Base-by-base conservation (phyloP, 2,888 invertebrate species). In the Galeopsomyia nigrocyanea region DNA sequence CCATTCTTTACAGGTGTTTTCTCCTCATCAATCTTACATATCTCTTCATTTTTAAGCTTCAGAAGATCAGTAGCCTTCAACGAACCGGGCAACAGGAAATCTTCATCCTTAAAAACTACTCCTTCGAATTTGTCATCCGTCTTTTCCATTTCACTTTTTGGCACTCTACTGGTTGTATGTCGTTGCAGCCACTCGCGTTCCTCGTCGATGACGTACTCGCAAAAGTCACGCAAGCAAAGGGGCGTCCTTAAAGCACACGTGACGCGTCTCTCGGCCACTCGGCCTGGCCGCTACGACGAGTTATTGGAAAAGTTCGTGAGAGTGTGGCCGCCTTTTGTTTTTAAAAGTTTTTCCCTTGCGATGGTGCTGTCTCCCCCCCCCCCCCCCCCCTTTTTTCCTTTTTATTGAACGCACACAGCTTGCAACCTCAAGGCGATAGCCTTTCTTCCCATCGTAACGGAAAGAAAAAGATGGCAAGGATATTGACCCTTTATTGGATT, bases 141-240 rank as follows among this genome's bases (percentile, higher is more conserved):
- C 39, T 5, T 39, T 5, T 5, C 5, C 5, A 26, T 26, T 2
- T 26, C 3, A 26, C 26, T 26, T 26, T 2, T 26, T 26, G 26
- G 7, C 7, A 39, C 39, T 39, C 10, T 39, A 13, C 13, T 39
- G 39, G 39, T 7, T 39, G 10, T 39, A 10, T 87, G 86, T 5
- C 84, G 82, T 80, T 87, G 82, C 62, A 90, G 86, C 89, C 90
- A 89, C 10, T 87, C 87, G 77, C 84, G 86, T 74, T 88, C 85
- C 78, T 90, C 89, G 72, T 88, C 87, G 61, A 88, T 80, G 31
- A 89, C 86, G 80, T 88, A 89, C 76, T 89, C 88, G 80, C 88
- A 88, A 81, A 90, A 90, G 78, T 90, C 90, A 82, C 88, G 87
- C 56, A 90, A 82, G 75, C 89, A 88, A 31, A 90, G 79, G 3